Evolutionary conservation across 2,113 vertebrate species (phyloP).

Genomic region (Pyrgilauda ruficollis): DNA sequence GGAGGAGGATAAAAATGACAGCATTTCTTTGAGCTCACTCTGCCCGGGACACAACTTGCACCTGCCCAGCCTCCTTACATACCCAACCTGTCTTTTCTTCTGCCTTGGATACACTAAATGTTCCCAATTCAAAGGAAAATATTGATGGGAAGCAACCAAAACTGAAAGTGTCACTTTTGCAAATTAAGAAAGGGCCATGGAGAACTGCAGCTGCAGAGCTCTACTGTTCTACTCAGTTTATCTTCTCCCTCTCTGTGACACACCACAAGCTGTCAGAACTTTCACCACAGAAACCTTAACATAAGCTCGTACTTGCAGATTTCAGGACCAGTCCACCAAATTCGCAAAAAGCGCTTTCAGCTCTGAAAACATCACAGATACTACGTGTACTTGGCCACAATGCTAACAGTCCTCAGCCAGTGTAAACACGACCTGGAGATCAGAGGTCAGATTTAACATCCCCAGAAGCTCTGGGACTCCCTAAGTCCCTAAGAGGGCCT

Average conservation of each 20-base stretch:
- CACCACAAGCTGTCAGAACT: neutral
- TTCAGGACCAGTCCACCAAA: neutral
- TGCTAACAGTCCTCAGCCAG: too few species aligned
- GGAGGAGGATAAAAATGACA: neutral
- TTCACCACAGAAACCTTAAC: neutral
- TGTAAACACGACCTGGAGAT: rapidly evolving
- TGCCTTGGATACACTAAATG: neutral
- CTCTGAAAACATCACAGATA: neutral
- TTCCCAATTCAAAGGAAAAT: neutral
- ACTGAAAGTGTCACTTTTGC: neutral
- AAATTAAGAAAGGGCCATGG: neutral
- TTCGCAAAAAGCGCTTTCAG: neutral
- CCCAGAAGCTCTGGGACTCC: neutral
- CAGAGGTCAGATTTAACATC: neutral
- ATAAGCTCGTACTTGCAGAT: neutral
- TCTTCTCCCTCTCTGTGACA: rapidly evolving
- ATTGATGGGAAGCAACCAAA: neutral
- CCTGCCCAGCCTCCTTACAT: neutral
- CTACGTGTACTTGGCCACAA: rapidly evolving
- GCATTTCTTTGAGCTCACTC: neutral
- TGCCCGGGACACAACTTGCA: neutral
- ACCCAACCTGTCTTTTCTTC: neutral
- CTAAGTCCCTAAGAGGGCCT: rapidly evolving
- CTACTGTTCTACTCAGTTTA: too few species aligned
- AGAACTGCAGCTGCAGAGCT: neutral